Conservation (phyloP, 1,140 invertebrate species). For the Drosophila ambigua region DNA sequence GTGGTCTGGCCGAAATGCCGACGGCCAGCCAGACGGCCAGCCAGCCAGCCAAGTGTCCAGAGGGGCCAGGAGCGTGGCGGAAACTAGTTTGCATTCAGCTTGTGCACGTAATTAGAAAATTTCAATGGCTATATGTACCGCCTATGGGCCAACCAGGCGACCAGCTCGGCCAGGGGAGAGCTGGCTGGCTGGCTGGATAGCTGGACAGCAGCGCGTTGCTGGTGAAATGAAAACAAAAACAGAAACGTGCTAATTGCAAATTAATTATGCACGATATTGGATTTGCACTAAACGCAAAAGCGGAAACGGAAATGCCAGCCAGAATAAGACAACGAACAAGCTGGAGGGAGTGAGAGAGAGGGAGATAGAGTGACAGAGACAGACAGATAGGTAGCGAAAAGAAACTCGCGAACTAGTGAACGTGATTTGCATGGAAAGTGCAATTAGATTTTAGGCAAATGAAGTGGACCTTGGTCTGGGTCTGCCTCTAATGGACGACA, state of each 20-base stretch:
- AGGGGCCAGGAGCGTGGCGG: constrained; percentile 6
- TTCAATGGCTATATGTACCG: constrained; percentile 25
- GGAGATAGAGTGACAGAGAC: constrained; percentile 3
- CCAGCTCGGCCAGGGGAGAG: constrained; percentile 13
- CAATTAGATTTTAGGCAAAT: constrained; percentile 61
- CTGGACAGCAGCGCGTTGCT: constrained; percentile 7
- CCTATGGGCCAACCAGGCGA: too few relatives aligned
- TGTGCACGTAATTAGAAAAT: constrained; percentile 78
- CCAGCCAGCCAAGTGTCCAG: constrained; percentile 6
- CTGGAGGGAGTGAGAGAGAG: constrained; percentile 1
- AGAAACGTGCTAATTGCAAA: constrained; percentile 84
- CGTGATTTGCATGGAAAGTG: constrained; percentile 74
- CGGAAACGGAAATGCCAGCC: constrained; percentile 32
- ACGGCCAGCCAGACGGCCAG: constrained; percentile 11
- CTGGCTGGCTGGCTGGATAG: constrained; percentile 9
- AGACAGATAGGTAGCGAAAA: background rate
- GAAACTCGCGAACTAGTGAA: constrained; percentile 40
- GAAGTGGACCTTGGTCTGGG: constrained; percentile 36
- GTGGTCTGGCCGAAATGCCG: constrained; percentile 54
- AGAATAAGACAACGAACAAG: too few relatives aligned
- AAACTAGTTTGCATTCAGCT: constrained; percentile 73
- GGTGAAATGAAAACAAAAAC: constrained; percentile 80
- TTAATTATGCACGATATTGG: constrained; percentile 84
- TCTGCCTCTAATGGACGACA: constrained; percentile 73
- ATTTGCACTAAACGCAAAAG: constrained; percentile 76